Evolutionary conservation across 1,140 invertebrate genomes (phyloP), one percentile per base, ranked within the genome.

Genomic region (Drosophila lini): DNA sequence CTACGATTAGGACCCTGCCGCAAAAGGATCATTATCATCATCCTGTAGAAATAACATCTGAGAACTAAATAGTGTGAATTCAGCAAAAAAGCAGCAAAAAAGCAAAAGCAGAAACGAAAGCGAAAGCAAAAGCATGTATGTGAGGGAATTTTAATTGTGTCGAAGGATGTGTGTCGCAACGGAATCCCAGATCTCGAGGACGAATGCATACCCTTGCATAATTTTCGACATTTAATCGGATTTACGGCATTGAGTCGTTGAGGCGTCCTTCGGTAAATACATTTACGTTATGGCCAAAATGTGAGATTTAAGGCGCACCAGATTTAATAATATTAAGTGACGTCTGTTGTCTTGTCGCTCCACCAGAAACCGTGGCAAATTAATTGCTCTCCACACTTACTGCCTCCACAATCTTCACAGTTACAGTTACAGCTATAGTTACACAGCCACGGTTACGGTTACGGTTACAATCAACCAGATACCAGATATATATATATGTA

Each of bases 201-300:
- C 56, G 70, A 69, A 55, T 83, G 81, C 80, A 84, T 67, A 80
- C 78, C 47, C 48, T 63, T 69, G 80, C 70, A 83, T 84, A 80
- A 83, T 71, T 67, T 78, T 58, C 62, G 62, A 52, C 83, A 56
- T 83, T 82, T 82, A 88, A 86, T 76, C 82, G 80, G 82, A 86
- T 85, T 82, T 82, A 61, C 55, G 40, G 40, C 47, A 32, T 50
- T 50, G 47, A 50, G 40, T 38, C 55, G 42, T n/a, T 28, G n/a
- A 36, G 55, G 38, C 31, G 73, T 76, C 74, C 73, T 76, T 77
- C 62, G 45, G 41, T 11, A 78, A 78, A 78, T 57, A 77, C 74
- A 78, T 77, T 76, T 67, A 36, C 13, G 32, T 16, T 6, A 70
- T 74, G 67, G 36, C 50, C 38, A 31, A 34, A 64, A 40, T 41